Evolutionary conservation across 2,113 vertebrate genomes (phyloP), one percentile per base, ranked within the genome.

Genomic region (Clinocottus analis): DNA sequence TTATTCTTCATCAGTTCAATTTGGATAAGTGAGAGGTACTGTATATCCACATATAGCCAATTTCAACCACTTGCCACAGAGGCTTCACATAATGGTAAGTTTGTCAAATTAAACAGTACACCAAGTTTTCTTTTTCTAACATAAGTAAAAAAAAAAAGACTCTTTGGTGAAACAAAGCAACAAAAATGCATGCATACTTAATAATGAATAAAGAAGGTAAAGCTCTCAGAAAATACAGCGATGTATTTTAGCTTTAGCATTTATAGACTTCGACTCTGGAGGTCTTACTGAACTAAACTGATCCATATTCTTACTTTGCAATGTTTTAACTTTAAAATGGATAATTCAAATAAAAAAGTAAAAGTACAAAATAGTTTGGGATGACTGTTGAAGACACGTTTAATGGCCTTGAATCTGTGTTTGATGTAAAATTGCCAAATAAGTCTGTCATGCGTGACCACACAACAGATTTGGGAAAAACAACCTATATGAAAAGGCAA

Each of bases 141-240:
- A 31, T 45, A 79, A 72, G 3, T 4, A 21, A 65, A 62, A 68
- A 58, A 64, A 62, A n/a, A 65, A 69, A 73, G 19, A 74, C 58
- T 90, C 84, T 93, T 90, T 91, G 87, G 90, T 85, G 84, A 90
- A 91, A 88, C 43, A 80, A 85, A 89, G 88, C 90, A 78, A 80
- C 64, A 87, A 56, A 41, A 79, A 75, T 68, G 45, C 81, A 75
- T 68, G 70, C 64, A 70, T 29, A 49, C 47, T 61, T 51, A 60
- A 75, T 10, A 33, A 49, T 53, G 29, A 67, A 67, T 60, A 53
- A 14, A 47, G 79, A 84, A 72, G 66, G 69, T 79, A 86, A 63
- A 71, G 61, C 47, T 71, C n/a, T 66, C 35, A 67, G 60, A 49
- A 65, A 70, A 85, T 49, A 56, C 37, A 68, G 51, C n/a, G 35